A percentile compares a stretch with the other conserved stretches of the same genome.
phyloP scores from a whole-genome alignment of 35 echinoderm and acorn worm genomes.

The Patiria miniata region DNA sequence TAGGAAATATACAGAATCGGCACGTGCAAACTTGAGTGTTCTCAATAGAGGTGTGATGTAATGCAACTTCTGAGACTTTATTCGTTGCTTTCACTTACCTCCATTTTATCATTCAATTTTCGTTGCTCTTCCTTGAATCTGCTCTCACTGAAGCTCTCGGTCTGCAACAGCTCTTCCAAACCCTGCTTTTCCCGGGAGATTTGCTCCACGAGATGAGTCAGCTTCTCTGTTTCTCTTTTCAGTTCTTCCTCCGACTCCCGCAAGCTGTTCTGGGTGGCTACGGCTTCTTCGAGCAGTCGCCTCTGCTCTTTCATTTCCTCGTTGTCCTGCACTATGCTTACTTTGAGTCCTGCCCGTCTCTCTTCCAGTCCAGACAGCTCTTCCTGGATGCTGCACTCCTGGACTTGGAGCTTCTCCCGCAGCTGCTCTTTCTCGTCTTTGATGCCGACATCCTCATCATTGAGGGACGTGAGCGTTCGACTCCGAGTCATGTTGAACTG shows the following conservation, averaged over 20 bases:
- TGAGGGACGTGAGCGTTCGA: constrained; percentile 25
- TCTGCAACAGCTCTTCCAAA: constrained; percentile 69
- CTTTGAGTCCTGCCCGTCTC: constrained; percentile 32
- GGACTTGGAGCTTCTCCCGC: constrained; percentile 15
- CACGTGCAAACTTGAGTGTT: too few relatives aligned
- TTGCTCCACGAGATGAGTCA: constrained; percentile 30
- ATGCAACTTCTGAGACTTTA: too few relatives aligned
- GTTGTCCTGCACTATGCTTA: constrained; percentile 21
- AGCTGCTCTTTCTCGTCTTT: constrained; percentile 42
- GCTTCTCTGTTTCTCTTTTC: constrained; percentile 22
- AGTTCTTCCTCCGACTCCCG: constrained; percentile 54
- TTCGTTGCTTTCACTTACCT: constrained; percentile 42
- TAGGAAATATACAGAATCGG: too few relatives aligned
- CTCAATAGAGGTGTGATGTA: too few relatives aligned
- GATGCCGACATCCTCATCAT: constrained; percentile 31
- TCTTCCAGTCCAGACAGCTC: constrained; percentile 30
- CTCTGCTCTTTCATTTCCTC: constrained; percentile 40
- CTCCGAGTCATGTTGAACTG: constrained; percentile 73
- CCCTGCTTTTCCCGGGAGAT: constrained; percentile 39
- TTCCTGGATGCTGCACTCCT: constrained; percentile 45
- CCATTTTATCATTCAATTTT: constrained; percentile 56
- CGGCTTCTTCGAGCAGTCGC: constrained; percentile 20
- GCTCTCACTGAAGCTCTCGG: constrained; percentile 70
- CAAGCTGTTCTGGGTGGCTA: constrained; percentile 31
- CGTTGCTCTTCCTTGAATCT: constrained; percentile 65